These are phyloP conservation scores for Siphonodentalium dalli DNA, from an alignment of 2,888 invertebrate genomes.

Conservation along the genomic window DNA sequence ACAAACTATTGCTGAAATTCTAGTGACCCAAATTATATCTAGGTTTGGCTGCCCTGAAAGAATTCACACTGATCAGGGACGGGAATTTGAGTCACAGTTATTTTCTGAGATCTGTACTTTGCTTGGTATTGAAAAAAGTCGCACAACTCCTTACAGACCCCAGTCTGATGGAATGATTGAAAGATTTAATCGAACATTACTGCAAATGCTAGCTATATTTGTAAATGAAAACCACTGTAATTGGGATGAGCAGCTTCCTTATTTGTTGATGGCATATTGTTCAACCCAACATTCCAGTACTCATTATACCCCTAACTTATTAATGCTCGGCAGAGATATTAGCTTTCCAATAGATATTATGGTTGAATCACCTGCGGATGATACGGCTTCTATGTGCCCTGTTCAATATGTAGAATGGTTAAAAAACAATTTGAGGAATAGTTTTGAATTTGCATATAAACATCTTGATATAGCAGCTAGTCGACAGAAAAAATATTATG, in stretches of 20 bases:
- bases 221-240: constrained; percentile 20
- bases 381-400: background rate
- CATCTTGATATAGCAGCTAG: background rate
- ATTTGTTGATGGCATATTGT: constrained; percentile 25
- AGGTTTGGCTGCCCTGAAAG: constrained; percentile 21
- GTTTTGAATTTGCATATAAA: constrained; percentile 3
- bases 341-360: constrained; percentile 29
- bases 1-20: constrained; percentile 26
- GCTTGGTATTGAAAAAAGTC: constrained; percentile 29
- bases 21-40: constrained; percentile 29
- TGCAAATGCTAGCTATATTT: constrained; percentile 21
- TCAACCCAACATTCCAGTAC: constrained; percentile 24
- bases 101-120: constrained; percentile 24
- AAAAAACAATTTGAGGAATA: background rate
- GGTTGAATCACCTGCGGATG: constrained; percentile 13
- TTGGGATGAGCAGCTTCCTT: constrained; percentile 33
- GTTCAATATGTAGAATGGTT: constrained; percentile 22
- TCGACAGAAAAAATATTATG: constrained; percentile 10
- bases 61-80: constrained; percentile 34
- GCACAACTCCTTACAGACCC: constrained; percentile 28
- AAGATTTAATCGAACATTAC: constrained; percentile 27
- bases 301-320: constrained; percentile 19
- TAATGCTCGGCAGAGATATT: constrained; percentile 29
- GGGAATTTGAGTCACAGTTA: constrained; percentile 30
- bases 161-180: constrained; percentile 30